Base-by-base conservation (phyloP, 2,113 vertebrate species). In the Sapayoa aenigma region DNA sequence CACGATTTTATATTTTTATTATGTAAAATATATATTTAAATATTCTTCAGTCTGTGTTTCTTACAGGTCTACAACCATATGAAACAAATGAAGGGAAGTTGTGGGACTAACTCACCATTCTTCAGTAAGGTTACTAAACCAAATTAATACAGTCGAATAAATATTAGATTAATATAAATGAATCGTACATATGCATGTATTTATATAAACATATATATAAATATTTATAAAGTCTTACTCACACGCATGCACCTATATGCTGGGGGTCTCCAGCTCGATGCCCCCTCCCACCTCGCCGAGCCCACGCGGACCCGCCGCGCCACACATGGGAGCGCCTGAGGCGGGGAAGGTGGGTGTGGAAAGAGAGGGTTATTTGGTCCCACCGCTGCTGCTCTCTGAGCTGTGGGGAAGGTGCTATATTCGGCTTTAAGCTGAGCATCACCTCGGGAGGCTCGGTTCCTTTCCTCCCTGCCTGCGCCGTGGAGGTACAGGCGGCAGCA, bases 281-380 rank as follows among this genome's bases (percentile, higher is more conserved):
- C 12, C 7, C 24, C 9, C 35, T 6, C 20, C 24, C 4, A 14
- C 62, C 9, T 16, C 17, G 2, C 52, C 9, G 14, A 23, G n/a
- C 33, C 24, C 24, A 27, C 3, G 4, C 6, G 2, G 52, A 31
- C 14, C 14, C 1, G 5, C 49, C 2, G 9, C 14, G 1, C 44
- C 10, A 12, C 52, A 21, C 53, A 46, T 24, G 8, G 81, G 41
- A 75, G 21, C 33, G 15, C 33, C 72, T 33, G 56, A 13, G 25
- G 3, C 8, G 3, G 14, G 9, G 8, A 6, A 4, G 7, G 9
- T 5, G 28, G 22, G 24, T 21, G 1, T 5, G 39, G 20, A 14
- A 13, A 46, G 28, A 1, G 7, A 1, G 4, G 5, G 17, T 31
- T 28, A 8, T 28, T 46, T 16, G 22, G 24, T 65, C 23, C 35